Base-by-base conservation (phyloP, 2,113 vertebrate genomes). In the Entosphenus tridentatus region DNA sequence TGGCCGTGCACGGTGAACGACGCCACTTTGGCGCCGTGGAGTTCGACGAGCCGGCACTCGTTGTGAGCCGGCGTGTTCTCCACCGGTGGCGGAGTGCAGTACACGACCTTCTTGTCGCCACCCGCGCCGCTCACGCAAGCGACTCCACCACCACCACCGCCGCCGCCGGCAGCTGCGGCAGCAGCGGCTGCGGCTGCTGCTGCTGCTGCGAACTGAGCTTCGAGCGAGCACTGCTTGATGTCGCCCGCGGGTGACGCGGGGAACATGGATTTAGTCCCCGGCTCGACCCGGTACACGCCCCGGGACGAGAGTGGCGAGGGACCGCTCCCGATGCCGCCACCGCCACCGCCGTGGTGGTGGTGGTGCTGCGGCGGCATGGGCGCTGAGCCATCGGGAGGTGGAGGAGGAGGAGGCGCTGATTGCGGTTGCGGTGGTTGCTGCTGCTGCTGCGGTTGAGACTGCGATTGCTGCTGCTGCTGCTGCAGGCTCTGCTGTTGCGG, bases 11-110 rank as follows among this genome's bases (percentile, higher is more conserved):
- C 91, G 11, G 88, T 93, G 84, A 96, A 96, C 39, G 91, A 96
- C 70, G 91, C 91, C 80, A 96, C 90, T 78, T 95, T 89, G 73
- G 90, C 91, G 73, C 89, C 87, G 77, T 89, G 82, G 77, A 96
- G 80, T 78, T 96, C 91, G 78, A 96, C 91, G 89, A 95, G 95
- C 81, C 87, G 89, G 78, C 91, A 96, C 87, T 96, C 91, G 79
- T 96, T 96, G 82, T 96, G 95, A 78, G 95, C 89, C 77, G 91
- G 89, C 75, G 90, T 96, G 83, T 95, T 96, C 75, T 96, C 91
- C 75, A 95, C 91, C 68, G 91, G 91, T 72, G 91, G 95, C 75
- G 91, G 91, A 74, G 91, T 96, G 75, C 89, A 96, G 81, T 96
- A 96, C 56, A 96, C 91, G 58, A 65, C 62, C 62, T 65, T 65